Evolutionary conservation across 2,888 invertebrate species (phyloP).

Genomic region (Gasteruption jaculator): DNA sequence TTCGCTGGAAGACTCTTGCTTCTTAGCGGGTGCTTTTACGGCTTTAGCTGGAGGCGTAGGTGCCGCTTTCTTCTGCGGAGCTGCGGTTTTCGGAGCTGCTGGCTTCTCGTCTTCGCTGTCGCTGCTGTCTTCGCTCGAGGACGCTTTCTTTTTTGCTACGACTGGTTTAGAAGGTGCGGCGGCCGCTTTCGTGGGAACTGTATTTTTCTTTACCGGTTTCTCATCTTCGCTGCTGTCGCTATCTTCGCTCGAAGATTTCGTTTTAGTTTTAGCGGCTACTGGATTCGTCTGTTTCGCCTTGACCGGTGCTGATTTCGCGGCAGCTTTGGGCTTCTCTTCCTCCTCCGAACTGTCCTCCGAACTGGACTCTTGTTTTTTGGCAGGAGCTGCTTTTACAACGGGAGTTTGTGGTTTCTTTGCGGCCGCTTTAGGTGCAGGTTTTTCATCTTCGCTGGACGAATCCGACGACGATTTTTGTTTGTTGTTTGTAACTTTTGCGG

Average conservation of each 20-base stretch:
- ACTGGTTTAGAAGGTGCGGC: constrained; percentile 21
- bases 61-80: constrained; percentile 18
- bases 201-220: constrained; percentile 22
- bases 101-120: constrained; percentile 30
- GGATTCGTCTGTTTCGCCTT: constrained; percentile 13
- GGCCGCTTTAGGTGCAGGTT: constrained; percentile 17
- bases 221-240: constrained; percentile 25
- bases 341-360: constrained; percentile 42
- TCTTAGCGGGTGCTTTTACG: constrained; percentile 23
- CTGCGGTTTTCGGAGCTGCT: constrained; percentile 19
- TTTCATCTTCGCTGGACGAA: constrained; percentile 37
- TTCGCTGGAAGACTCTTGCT: constrained; percentile 31
- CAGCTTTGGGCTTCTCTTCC: constrained; percentile 29
- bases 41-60: constrained; percentile 10
- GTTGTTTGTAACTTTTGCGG: constrained; percentile 22
- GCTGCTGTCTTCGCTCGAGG: constrained; percentile 26
- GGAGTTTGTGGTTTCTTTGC: constrained; percentile 25
- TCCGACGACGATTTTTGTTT: constrained; percentile 34
- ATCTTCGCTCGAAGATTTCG: constrained; percentile 49
- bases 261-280: constrained; percentile 18
- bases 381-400: constrained; percentile 16
- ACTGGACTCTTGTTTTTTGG: constrained; percentile 43
- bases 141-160: constrained; percentile 25
- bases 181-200: constrained; percentile 16
- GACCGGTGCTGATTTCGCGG: constrained; percentile 15